Evolutionary conservation across 2,888 invertebrate genomes (phyloP).

Genomic region (Orthosia gracilis): DNA sequence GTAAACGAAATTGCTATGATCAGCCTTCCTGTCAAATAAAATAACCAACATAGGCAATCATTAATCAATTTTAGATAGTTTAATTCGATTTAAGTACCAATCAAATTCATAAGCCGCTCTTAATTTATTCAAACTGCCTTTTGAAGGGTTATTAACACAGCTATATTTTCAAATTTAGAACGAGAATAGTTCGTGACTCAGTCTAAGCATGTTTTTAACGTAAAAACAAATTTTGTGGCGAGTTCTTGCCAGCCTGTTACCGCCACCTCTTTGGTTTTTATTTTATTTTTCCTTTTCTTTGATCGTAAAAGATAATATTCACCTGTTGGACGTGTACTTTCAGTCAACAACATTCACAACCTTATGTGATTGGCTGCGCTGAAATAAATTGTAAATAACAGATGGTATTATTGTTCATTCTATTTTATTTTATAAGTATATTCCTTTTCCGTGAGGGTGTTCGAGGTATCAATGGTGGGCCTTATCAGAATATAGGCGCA

Average conservation of each 20-base stretch:
- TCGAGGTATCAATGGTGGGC: too few species aligned
- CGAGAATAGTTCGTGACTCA: slow-evolving; percentile 42
- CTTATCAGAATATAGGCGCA: too few species aligned
- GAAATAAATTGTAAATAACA: slow-evolving; percentile 14
- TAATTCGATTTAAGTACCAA: slow-evolving; percentile 36
- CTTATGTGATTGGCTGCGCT: slow-evolving; percentile 4
- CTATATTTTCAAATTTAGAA: slow-evolving; percentile 47
- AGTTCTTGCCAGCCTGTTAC: slow-evolving; percentile 17
- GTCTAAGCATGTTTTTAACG: slow-evolving; percentile 18
- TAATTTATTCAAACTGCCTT: slow-evolving; percentile 51
- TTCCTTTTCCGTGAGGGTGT: too few species aligned
- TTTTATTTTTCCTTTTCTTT: slow-evolving; percentile 20
- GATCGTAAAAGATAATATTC: slow-evolving; percentile 19
- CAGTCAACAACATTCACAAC: not conserved
- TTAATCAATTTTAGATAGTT: slow-evolving; percentile 15
- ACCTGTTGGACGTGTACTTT: slow-evolving; percentile 18
- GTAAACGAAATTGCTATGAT: not conserved
- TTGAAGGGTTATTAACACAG: slow-evolving; percentile 40
- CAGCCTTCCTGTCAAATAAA: slow-evolving; percentile 5
- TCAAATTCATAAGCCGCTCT: slow-evolving; percentile 24
- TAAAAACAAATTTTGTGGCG: slow-evolving; percentile 18
- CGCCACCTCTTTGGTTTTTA: not conserved
- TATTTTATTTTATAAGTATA: too few species aligned
- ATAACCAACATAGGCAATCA: not conserved
- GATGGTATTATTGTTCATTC: not conserved